Evolutionary conservation across 92 coral and sea anemone species (phyloP), one percentile per base, ranked within the genome.

Genomic region (Paragorgia papillata): DNA sequence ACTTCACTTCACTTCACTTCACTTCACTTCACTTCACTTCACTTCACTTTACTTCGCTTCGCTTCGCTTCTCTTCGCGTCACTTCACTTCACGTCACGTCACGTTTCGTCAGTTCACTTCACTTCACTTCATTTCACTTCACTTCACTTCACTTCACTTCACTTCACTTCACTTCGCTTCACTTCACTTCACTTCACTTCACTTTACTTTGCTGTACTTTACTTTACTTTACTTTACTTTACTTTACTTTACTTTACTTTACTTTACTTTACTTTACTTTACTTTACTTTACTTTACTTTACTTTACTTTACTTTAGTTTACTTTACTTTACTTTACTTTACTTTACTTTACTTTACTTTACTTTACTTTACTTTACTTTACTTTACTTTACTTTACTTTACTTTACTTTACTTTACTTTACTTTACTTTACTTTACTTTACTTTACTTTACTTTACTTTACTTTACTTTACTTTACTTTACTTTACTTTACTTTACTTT

Each of bases 61-160:
- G 10, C 43, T 4, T 37, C 10, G 10, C 43, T 37, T 37, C 21
- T 6, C 68, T 62, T 29, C 21, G 17, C 13, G 22, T 29, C 35
- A 5, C 68, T 25, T 29, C 39, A 37, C 43, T 37, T 37, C 43
- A 37, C 43, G 10, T 37, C 10, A 37, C 43, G 4, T 37, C 43
- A 37, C 43, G 5, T 22, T 0, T 6, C 68, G 10, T 37, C 10
- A 62, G 32, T 28, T 29, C 68, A 24, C 1, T 13, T 24, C 68
- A 62, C 0, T 4, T 29, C 35, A 24, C 44, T 25, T 24, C 35
- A 30, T 14, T 1, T 24, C 29, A 13, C 19, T 2, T 30, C 37
- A 62, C 69, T 17, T 30, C 69, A 62, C 69, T 5, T 62, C 40
- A 30, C 46, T 7, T 30, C 37, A 62, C 69, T 30, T 62, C 69